Percentiles rank a stretch among this genome's conserved stretches.
Conservation (phyloP, 2,888 invertebrate species). For the Adela reaumurella region DNA sequence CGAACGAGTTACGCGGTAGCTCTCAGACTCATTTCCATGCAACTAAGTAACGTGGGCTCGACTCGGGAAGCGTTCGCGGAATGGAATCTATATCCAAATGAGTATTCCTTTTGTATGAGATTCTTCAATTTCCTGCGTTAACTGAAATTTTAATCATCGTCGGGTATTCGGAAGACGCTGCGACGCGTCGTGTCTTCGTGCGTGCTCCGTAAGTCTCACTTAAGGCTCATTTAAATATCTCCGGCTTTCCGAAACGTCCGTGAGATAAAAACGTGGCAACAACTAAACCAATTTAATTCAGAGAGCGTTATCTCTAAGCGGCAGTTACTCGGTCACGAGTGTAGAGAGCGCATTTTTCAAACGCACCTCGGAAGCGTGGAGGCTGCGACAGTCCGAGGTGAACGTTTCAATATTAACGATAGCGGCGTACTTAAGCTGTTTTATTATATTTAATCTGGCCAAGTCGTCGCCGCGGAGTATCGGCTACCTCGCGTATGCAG, state of each 20-base stretch:
- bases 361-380: background rate
- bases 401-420: background rate
- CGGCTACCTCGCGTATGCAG: conserved; percentile 37
- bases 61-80: too few species aligned
- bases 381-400: background rate
- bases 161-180: conserved; percentile 15
- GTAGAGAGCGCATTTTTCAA: background rate
- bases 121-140: too few species aligned
- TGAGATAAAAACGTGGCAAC: background rate
- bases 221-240: too few species aligned
- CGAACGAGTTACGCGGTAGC: background rate
- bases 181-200: too few species aligned
- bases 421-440: conserved; percentile 24
- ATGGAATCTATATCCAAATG: too few species aligned
- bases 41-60: background rate
- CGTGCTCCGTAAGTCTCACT: too few species aligned
- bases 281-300: background rate
- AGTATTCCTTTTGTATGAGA: too few species aligned
- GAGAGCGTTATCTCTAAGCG: background rate
- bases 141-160: background rate
- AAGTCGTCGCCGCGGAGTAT: conserved; percentile 29
- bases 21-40: background rate
- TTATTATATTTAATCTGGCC: conserved; percentile 41
- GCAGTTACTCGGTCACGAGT: background rate
- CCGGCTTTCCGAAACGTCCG: background rate